Conservation (phyloP, 2,113 vertebrate genomes). For the Illadopsis cleaveri region DNA sequence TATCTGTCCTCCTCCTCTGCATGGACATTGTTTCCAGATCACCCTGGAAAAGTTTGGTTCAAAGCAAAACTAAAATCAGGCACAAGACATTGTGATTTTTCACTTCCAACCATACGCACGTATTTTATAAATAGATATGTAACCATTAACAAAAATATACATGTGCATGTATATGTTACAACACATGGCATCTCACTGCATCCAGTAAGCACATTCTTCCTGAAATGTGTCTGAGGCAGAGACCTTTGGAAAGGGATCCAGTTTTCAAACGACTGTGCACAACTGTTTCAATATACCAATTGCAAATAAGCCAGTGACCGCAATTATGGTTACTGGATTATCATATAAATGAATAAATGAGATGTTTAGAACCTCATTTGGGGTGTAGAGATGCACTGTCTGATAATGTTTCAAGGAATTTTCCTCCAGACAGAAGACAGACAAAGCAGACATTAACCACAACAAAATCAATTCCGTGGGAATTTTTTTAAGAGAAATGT, state of each 20-base stretch:
- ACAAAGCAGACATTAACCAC: slow-evolving; percentile 24
- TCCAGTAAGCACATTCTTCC: neutral
- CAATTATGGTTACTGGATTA: neutral
- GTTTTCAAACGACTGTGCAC: neutral
- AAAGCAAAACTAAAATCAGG: neutral
- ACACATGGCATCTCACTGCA: neutral
- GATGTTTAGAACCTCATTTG: slow-evolving; percentile 32
- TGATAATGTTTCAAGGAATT: slow-evolving; percentile 21
- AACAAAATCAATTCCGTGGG: slow-evolving; percentile 37
- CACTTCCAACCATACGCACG: neutral
- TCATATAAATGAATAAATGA: neutral
- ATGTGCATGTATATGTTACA: neutral
- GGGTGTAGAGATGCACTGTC: neutral
- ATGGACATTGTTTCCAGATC: neutral
- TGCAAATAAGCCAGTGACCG: neutral
- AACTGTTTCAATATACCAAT: neutral
- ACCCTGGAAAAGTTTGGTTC: neutral
- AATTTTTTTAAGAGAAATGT: slow-evolving; percentile 7
- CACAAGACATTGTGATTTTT: neutral
- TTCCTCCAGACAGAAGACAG: slow-evolving; percentile 19
- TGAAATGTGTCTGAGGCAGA: neutral
- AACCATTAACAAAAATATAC: neutral
- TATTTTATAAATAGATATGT: neutral
- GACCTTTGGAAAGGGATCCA: neutral
- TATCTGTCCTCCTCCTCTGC: neutral